These are phyloP conservation scores for Acronicta psi DNA, from an alignment of 2,888 invertebrate species.

Conservation along the genomic window DNA sequence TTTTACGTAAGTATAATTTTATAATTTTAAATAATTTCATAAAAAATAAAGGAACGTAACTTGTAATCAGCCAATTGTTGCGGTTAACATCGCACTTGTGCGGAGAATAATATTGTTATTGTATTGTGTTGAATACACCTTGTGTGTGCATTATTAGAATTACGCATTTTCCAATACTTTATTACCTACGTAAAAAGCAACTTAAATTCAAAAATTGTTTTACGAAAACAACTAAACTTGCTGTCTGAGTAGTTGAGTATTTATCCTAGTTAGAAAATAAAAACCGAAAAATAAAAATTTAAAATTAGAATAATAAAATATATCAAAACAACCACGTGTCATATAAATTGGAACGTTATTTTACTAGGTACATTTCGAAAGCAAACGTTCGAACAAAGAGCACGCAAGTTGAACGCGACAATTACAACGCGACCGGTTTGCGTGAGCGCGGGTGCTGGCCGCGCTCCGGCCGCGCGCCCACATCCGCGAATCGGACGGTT, in stretches of 20 bases:
- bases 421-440: constrained; percentile 73
- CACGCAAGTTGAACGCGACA: constrained; percentile 81
- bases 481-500: constrained; percentile 68
- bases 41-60: too few relatives aligned
- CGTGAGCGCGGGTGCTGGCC: constrained; percentile 50
- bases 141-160: constrained; percentile 48
- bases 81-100: not conserved
- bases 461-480: constrained; percentile 50
- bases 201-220: too few relatives aligned
- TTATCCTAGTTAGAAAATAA: too few relatives aligned
- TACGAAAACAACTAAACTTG: not conserved
- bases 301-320: constrained; percentile 18
- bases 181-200: too few relatives aligned
- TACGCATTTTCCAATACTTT: constrained; percentile 44
- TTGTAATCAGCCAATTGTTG: too few relatives aligned
- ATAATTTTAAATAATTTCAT: too few relatives aligned
- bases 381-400: constrained; percentile 82
- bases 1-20: too few relatives aligned
- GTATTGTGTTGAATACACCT: not conserved
- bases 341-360: constrained; percentile 70
- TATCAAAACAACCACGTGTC: constrained; percentile 66
- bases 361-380: constrained; percentile 80
- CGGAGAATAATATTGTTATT: not conserved
- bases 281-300: constrained; percentile 49
- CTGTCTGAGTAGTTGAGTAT: too few relatives aligned